Evolutionary conservation across 2,113 vertebrate species (phyloP), one percentile per base, ranked within the genome.

Genomic region (Sinocyclocheilus maitianheensis): DNA sequence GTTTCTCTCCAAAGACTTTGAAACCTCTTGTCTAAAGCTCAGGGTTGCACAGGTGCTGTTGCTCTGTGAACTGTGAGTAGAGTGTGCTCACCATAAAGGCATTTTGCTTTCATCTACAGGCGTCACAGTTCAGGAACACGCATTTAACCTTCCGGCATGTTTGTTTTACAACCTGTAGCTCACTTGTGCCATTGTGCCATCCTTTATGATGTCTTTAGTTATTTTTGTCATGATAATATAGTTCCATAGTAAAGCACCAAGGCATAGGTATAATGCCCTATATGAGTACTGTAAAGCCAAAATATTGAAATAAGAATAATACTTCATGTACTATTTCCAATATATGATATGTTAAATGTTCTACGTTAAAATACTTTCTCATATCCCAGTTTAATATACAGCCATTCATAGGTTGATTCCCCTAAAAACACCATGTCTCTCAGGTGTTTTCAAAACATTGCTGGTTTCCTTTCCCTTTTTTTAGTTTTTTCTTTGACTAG

Each of bases 81-180:
- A 67, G 51, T 92, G 90, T 84, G 88, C 90, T 93, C 92, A 94
- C 89, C 84, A 88, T 87, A 90, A 94, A 93, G 92, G 91, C 93
- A 93, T 93, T 86, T 82, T 85, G 85, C 91, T 89, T 91, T 92
- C 48, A 86, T 93, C 90, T 74, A 69, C 83, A 80, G 46, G 62
- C 9, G 67, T 77, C 83, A 37, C 69, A 82, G 63, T 58, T 84
- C 77, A 79, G 88, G 85, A 90, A 89, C 30, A 14, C 5, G 0
- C 5, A 0, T 79, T 79, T 79, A 60, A 79, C 20, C 2, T 11
- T 79, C 55, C 30, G 20, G 55, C 77, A 13, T 20, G 2, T 65
- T 51, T 2, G 22, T 69, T 69, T 69, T 82, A 69, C 43, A 82
- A 69, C 80, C 43, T 20, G 24, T 69, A 82, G 43, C 58, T 65